Conservation (phyloP, 2,888 invertebrate genomes). For the Lordiphosa andalusiaca region DNA sequence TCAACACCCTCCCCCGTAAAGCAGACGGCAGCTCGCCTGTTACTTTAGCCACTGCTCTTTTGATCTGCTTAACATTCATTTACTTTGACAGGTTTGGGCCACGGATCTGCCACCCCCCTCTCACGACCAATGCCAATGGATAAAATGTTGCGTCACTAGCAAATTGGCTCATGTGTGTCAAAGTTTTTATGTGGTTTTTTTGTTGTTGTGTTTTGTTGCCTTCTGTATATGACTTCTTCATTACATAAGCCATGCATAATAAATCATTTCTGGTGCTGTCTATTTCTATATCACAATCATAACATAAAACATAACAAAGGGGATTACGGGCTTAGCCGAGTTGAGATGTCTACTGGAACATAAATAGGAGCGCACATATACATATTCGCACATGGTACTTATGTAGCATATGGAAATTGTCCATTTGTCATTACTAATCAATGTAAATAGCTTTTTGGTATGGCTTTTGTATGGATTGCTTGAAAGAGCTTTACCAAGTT, state of each 20-base stretch:
- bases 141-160: constrained; percentile 19
- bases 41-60: constrained; percentile 17
- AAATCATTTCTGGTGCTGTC: constrained; percentile 27
- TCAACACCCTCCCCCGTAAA: constrained; percentile 1
- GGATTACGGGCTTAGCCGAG: constrained; percentile 14
- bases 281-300: constrained; percentile 16
- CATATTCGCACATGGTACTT: too few relatives aligned
- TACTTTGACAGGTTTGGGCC: constrained; percentile 19
- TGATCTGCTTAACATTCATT: constrained; percentile 29
- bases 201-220: not conserved
- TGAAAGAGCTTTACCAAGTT: too few relatives aligned
- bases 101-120: too few relatives aligned
- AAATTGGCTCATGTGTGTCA: constrained; percentile 20
- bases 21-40: too few relatives aligned
- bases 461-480: too few relatives aligned
- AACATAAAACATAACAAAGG: constrained; percentile 13
- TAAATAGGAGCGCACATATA: too few relatives aligned
- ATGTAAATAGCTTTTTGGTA: too few relatives aligned
- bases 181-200: not conserved
- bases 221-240: constrained; percentile 12
- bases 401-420: too few relatives aligned
- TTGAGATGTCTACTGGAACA: constrained; percentile 3
- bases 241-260: constrained; percentile 36
- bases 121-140: constrained; percentile 2
- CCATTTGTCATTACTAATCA: too few relatives aligned